Base-by-base conservation (phyloP, 2,888 invertebrate genomes). In the Drosophila nigricruria region DNA sequence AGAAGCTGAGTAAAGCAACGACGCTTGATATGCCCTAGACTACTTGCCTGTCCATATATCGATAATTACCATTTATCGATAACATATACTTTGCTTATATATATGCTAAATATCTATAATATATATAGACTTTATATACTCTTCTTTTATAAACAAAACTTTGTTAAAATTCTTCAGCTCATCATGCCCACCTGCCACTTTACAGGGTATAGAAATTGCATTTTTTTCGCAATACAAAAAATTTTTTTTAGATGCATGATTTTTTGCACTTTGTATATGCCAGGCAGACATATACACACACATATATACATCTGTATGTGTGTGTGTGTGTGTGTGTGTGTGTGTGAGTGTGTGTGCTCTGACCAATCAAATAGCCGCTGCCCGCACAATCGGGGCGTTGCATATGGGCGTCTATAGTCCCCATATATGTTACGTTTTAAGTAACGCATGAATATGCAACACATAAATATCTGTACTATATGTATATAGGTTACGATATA, bases 311-410 rank as follows among this genome's bases (percentile, higher is more conserved):
- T n/a, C n/a, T n/a, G n/a, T n/a, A n/a, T n/a, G n/a, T n/a, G n/a
- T n/a, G n/a, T n/a, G 2, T 34, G 16, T 25, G 18, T 40, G 27
- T 53, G 23, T 54, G n/a, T 66, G 23, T 34, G 12, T 16, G 30
- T 32, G 30, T 47, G n/a, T 58, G 25, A n/a, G 45, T 45, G 45
- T 45, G 45, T n/a, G 25, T 53, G 25, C 53, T 67, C 69, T 71
- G 69, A 82, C 88, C 84, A 84, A 84, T 84, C 82, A 78, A 76
- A 84, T 70, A 54, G 78, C 59, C 67, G 49, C 71, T 70, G 81
- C 87, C 53, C 67, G 67, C 75, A 68, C 75, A 62, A 68, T 62
- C 25, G 52, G 85, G 83, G 88, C 83, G 88, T 83, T 82, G 85
- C 85, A 77, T 30, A 49, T 72, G 75, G 75, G 70, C 40, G 72